A percentile compares a stretch with the other conserved stretches of the same genome.
These are phyloP conservation scores for Hymenopus coronatus DNA, from an alignment of 2,888 invertebrate species.

Conservation along the genomic window DNA sequence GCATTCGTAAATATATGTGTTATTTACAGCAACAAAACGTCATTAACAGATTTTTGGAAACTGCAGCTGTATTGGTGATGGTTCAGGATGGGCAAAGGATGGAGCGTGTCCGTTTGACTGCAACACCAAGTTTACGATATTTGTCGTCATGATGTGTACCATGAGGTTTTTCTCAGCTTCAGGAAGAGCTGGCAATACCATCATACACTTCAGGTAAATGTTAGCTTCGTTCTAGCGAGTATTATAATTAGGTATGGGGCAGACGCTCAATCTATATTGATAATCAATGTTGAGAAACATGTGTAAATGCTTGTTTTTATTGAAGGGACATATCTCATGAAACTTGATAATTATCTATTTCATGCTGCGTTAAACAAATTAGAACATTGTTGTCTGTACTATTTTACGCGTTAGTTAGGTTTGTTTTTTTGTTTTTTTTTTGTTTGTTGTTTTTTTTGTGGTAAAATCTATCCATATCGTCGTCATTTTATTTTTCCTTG, in stretches of 20 bases:
- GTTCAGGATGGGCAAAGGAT: constrained; percentile 26
- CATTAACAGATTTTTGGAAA: constrained; percentile 22
- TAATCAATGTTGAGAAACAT: too few species aligned
- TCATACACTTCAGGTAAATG: constrained; percentile 41
- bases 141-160: constrained; percentile 38
- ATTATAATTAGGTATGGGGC: too few species aligned
- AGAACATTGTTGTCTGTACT: too few species aligned
- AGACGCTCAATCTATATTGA: too few species aligned
- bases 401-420: too few species aligned
- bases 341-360: too few species aligned
- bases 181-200: constrained; percentile 40
- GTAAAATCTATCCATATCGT: too few species aligned
- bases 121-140: constrained; percentile 37
- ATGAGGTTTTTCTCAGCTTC: constrained; percentile 41
- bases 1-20: too few species aligned
- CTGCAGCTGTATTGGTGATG: constrained; percentile 28
- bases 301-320: neutral
- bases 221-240: neutral
- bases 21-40: neutral
- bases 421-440: too few species aligned
- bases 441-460: too few species aligned
- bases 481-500: too few species aligned
- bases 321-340: neutral
- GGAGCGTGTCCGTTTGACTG: constrained; percentile 39
- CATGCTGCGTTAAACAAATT: too few species aligned